Conservation (phyloP, 2,113 vertebrate species). For the Barnardius zonarius region DNA sequence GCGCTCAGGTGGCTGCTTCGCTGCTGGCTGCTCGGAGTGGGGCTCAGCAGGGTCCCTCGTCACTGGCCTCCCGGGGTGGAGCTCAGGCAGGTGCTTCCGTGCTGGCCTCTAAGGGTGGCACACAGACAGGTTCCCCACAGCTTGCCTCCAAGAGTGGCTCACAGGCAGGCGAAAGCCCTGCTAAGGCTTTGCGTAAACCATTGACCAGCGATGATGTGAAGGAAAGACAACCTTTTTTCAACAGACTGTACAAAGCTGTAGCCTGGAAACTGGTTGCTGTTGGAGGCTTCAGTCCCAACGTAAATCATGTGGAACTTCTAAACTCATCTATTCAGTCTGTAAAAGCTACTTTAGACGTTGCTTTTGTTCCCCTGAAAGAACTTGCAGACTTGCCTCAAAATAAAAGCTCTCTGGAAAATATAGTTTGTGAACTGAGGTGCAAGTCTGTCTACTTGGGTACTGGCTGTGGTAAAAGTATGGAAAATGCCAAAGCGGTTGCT, state of each 20-base stretch:
- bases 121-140: neutral
- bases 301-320: slow-evolving; percentile 91
- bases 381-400: slow-evolving; percentile 90
- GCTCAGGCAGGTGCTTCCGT: slow-evolving; percentile 57
- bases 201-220: slow-evolving; percentile 80
- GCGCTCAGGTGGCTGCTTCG: slow-evolving; percentile 60
- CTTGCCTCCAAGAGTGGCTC: neutral
- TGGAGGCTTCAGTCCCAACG: slow-evolving; percentile 88
- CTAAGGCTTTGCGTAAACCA: slow-evolving; percentile 65
- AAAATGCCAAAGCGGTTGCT: slow-evolving; percentile 90
- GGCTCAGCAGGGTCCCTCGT: slow-evolving; percentile 56
- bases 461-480: slow-evolving; percentile 92
- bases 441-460: slow-evolving; percentile 93
- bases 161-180: slow-evolving; percentile 30
- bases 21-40: slow-evolving; percentile 59
- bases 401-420: slow-evolving; percentile 91
- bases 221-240: slow-evolving; percentile 93
- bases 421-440: slow-evolving; percentile 96
- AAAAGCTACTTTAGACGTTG: slow-evolving; percentile 89
- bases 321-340: slow-evolving; percentile 88
- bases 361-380: slow-evolving; percentile 93
- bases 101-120: slow-evolving; percentile 52
- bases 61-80: slow-evolving; percentile 43
- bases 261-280: slow-evolving; percentile 97
- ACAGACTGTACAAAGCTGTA: slow-evolving; percentile 95